Base-by-base conservation (phyloP, 2,888 invertebrate genomes). In the Microchrysa polita region DNA sequence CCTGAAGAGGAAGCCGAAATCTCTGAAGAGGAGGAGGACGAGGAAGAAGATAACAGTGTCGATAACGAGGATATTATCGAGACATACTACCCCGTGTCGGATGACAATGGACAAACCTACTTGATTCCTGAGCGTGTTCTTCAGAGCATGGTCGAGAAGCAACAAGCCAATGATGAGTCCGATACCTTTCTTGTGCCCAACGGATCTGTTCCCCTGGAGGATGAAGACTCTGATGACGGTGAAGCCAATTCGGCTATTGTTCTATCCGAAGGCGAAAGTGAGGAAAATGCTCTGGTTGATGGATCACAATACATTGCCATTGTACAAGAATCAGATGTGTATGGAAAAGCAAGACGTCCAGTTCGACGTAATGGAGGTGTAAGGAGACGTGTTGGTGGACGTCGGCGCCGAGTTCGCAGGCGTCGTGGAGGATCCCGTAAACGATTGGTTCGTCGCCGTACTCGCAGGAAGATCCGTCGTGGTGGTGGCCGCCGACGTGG, bases 1-100 rank as follows among this genome's bases (percentile, higher is more conserved):
- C 40, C 52, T 7, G 57, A 71, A 9, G 69, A 59, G 20, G 69
- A 71, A 9, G 42, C 40, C 2, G 27, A 34, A 34, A 34, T 34
- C 27, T 34, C 27, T 7, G 44, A 57, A 22, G 27, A 27, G 2
- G 57, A 14, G 5, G 69, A 71, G 5, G 69, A 71, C 2, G 57
- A 57, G 18, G 55, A 55, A 22, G 69, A 71, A 7, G 69, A 71
- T 1, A 53, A 71, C 2, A 42, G 57, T 5, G 16, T 22, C 9
- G 69, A 42, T 7, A 20, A 14, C 1, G 57, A 71, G 4, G 69
- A 42, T 7, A 16, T 18, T 2, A 55, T 57, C 12, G 69, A 71
- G 34, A 67, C 48, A n/a, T 67, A 67, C 18, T 67, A 67, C 10
- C 67, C 67, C 2, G 67, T 67, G 2, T 67, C 67, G n/a, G 67